Evolutionary conservation across 2,888 invertebrate genomes (phyloP).

Genomic region (Silvanus unidentatus): DNA sequence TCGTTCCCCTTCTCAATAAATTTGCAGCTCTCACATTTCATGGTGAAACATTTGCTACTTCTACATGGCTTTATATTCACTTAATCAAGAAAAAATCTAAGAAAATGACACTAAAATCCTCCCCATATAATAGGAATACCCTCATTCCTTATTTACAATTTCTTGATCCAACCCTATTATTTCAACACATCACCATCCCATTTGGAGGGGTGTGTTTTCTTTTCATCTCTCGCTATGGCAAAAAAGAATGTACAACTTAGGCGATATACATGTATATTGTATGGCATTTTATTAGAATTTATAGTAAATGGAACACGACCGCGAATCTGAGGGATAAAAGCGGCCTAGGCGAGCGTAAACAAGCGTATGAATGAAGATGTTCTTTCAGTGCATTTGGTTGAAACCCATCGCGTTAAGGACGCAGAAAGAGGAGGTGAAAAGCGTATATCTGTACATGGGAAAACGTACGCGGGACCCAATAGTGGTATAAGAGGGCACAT

Average conservation of each 20-base stretch:
- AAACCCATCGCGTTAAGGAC: not conserved
- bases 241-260: constrained; percentile 26
- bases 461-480: constrained; percentile 1
- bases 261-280: constrained; percentile 23
- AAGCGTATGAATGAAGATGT: constrained; percentile 38
- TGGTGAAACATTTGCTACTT: constrained; percentile 1
- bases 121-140: constrained; percentile 16
- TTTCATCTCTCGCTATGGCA: not conserved
- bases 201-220: too few relatives aligned
- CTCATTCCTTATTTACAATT: constrained; percentile 19
- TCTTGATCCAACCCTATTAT: constrained; percentile 20
- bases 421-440: constrained; percentile 8
- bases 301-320: constrained; percentile 36
- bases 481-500: constrained; percentile 2
- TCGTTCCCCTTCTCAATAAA: constrained; percentile 6
- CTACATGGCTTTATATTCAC: constrained; percentile 15
- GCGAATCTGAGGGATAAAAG: constrained; percentile 29
- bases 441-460: constrained; percentile 9
- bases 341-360: constrained; percentile 31
- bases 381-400: constrained; percentile 14
- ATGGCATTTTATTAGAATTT: constrained; percentile 39
- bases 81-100: constrained; percentile 16
- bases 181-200: not conserved
- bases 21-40: constrained; percentile 8
- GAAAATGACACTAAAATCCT: constrained; percentile 17